Percentiles rank a stretch among this genome's conserved stretches.
phyloP scores from a whole-genome alignment of 2,113 vertebrate genomes.

The Toxotes chatareus region DNA sequence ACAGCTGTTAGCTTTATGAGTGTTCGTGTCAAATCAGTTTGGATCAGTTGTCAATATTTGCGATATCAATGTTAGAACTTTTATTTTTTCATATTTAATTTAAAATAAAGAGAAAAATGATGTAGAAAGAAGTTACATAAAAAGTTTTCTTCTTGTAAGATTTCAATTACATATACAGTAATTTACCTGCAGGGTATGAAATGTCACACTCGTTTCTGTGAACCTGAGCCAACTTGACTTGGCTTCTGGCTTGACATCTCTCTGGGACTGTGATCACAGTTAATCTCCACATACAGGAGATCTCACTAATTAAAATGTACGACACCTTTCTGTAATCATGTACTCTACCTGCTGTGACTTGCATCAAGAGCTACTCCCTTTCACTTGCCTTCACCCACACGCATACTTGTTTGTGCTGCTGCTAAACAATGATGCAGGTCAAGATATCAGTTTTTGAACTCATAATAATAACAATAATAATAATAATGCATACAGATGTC shows the following conservation, averaged over 20 bases:
- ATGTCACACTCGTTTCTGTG: background rate
- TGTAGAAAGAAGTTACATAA: no score
- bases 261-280: background rate
- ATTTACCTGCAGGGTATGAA: background rate
- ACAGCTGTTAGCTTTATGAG: background rate
- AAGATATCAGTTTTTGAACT: background rate
- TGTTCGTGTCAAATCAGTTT: background rate
- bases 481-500: background rate
- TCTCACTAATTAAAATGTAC: background rate
- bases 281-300: background rate
- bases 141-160: no score
- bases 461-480: background rate
- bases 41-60: background rate
- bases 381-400: no score
- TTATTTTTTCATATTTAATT: background rate
- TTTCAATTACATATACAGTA: background rate
- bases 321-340: background rate
- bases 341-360: slow-evolving; percentile 30
- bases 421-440: background rate
- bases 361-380: background rate
- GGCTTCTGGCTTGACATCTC: background rate
- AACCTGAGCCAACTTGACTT: background rate
- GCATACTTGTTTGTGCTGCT: no score
- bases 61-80: background rate
- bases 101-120: background rate